phyloP scores from a whole-genome alignment of 2,113 vertebrate species.

The Trematocara nigrifrons region DNA sequence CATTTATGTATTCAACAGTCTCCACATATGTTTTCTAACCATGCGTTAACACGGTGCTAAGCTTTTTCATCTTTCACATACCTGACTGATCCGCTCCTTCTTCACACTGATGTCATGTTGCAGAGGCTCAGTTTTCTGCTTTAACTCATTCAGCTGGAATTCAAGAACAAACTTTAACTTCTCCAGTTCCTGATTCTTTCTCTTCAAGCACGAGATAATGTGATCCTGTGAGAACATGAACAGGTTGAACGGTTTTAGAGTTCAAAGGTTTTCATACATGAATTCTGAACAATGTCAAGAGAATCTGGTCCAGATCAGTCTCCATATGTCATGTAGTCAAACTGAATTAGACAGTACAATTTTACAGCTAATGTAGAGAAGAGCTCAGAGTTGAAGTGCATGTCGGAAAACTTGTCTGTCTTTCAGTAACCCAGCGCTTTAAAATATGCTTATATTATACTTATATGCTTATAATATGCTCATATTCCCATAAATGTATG shows the following conservation, averaged over 20 bases:
- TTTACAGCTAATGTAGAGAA: neutral
- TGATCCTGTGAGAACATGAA: slow-evolving; percentile 73
- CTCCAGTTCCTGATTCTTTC: slow-evolving; percentile 84
- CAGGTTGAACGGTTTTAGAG: neutral
- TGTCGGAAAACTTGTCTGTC: neutral
- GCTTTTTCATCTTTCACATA: neutral
- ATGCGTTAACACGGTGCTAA: neutral
- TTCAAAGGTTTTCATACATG: rapidly evolving
- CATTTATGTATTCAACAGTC: neutral
- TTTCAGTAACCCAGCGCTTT: neutral
- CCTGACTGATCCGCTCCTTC: slow-evolving; percentile 81
- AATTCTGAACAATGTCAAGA: neutral
- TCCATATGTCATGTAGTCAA: neutral
- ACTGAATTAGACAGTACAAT: rapidly evolving
- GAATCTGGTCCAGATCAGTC: neutral
- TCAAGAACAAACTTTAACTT: slow-evolving; percentile 83
- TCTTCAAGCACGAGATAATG: slow-evolving; percentile 78
- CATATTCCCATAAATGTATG: neutral
- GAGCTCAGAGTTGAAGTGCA: neutral
- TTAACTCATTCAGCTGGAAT: slow-evolving; percentile 81
- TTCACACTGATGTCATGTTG: slow-evolving; percentile 79
- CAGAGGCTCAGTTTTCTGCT: slow-evolving; percentile 79
- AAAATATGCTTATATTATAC: neutral
- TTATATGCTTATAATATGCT: neutral
- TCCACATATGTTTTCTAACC: neutral